Percentiles rank a stretch among this genome's conserved stretches.
phyloP scores from a whole-genome alignment of 2,113 vertebrate species.

The Ceyx cyanopectus region DNA sequence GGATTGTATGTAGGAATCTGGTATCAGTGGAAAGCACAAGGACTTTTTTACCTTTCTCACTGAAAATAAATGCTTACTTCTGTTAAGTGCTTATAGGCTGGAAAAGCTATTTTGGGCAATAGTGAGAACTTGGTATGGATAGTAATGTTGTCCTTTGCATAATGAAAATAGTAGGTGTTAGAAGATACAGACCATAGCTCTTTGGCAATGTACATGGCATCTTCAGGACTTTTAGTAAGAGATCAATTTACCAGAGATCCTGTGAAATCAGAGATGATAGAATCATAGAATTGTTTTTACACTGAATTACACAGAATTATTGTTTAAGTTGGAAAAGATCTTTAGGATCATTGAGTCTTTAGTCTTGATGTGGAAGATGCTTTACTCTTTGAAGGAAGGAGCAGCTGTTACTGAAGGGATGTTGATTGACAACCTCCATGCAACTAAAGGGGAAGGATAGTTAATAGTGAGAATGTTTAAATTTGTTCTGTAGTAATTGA shows the following conservation, averaged over 20 bases:
- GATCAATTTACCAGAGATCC: background rate
- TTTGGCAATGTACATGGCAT: background rate
- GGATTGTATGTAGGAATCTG: background rate
- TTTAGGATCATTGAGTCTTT: background rate
- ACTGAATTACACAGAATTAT: no score
- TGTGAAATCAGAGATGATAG: background rate
- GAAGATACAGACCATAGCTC: background rate
- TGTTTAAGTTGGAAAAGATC: background rate
- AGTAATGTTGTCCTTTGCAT: background rate
- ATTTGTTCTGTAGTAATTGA: background rate
- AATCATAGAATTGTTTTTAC: no score
- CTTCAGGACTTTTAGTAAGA: background rate
- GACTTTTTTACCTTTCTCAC: background rate
- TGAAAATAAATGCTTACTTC: background rate
- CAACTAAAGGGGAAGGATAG: background rate
- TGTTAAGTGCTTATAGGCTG: background rate
- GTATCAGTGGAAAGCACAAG: background rate
- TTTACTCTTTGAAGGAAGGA: background rate
- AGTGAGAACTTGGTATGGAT: background rate
- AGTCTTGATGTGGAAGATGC: background rate
- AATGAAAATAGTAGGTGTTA: background rate
- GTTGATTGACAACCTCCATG: background rate
- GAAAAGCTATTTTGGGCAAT: background rate
- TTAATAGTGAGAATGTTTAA: background rate
- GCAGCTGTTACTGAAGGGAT: background rate